These are phyloP conservation scores for Drosophila glabriapex DNA, from an alignment of 2,888 invertebrate genomes.

Conservation along the genomic window DNA sequence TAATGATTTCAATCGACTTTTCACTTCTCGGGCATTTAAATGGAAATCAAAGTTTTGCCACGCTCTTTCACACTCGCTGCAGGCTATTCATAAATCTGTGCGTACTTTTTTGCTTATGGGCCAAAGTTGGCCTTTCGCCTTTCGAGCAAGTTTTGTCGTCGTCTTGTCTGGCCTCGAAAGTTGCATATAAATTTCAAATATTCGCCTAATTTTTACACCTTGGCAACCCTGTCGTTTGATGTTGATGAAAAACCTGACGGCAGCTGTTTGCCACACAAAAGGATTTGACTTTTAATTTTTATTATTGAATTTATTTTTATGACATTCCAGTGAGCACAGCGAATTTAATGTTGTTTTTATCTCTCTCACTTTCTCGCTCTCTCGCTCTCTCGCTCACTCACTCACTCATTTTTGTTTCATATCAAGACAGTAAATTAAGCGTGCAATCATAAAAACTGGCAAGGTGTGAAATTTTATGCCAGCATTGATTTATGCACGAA, in stretches of 20 bases:
- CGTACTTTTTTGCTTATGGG: conserved; percentile 13
- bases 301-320: conserved; percentile 80
- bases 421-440: conserved; percentile 76
- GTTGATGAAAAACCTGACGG: conserved; percentile 58
- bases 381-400: conserved; percentile 13
- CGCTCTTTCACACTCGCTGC: conserved; percentile 40
- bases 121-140: conserved; percentile 34
- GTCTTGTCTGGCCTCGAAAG: conserved; percentile 55
- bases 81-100: conserved; percentile 49
- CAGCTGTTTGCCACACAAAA: conserved; percentile 69
- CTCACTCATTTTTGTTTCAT: conserved; percentile 18
- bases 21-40: conserved; percentile 16
- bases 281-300: conserved; percentile 72
- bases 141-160: conserved; percentile 53
- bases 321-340: conserved; percentile 71
- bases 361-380: background rate
- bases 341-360: conserved; percentile 46
- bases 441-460: conserved; percentile 77
- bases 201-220: conserved; percentile 23
- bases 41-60: conserved; percentile 17
- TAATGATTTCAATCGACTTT: conserved; percentile 60
- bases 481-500: conserved; percentile 69
- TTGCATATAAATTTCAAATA: conserved; percentile 44
- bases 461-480: conserved; percentile 82
- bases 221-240: conserved; percentile 19